These are phyloP conservation scores for Leucopsar rothschildi DNA, from an alignment of 2,113 vertebrate species.

Conservation along the genomic window DNA sequence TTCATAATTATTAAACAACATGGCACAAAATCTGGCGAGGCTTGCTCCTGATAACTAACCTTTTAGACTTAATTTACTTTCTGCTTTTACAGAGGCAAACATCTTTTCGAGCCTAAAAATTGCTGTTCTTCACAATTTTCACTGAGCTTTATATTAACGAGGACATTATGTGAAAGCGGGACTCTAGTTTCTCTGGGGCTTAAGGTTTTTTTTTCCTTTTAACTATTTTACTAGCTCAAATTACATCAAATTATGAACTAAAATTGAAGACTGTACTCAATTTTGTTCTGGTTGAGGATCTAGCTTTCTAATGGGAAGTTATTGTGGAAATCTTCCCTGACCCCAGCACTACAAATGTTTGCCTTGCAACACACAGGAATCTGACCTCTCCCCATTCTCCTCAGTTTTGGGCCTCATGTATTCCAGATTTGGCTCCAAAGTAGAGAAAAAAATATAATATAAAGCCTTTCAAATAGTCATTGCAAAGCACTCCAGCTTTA, in stretches of 20 bases:
- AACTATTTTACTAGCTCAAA: neutral
- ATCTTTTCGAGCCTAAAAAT: neutral
- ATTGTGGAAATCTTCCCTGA: neutral
- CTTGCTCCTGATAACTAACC: neutral
- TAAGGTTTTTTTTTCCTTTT: neutral
- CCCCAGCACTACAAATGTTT: neutral
- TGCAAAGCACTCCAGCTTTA: neutral
- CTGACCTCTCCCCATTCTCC: neutral
- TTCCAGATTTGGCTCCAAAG: neutral
- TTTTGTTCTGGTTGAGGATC: neutral
- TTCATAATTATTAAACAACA: neutral
- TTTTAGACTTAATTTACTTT: neutral
- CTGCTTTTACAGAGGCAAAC: neutral
- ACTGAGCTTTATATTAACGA: neutral
- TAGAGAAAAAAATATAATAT: neutral
- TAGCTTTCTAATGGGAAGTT: neutral
- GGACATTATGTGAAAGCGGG: neutral
- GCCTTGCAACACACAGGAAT: neutral
- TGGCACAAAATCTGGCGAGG: neutral
- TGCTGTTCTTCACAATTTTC: neutral
- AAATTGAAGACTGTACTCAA: neutral
- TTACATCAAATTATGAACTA: neutral
- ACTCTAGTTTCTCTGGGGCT: neutral
- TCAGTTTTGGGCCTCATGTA: neutral
- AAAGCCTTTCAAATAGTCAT: neutral